phyloP scores from a whole-genome alignment of 2,888 invertebrate species.

The Sylvicola cinctus region DNA sequence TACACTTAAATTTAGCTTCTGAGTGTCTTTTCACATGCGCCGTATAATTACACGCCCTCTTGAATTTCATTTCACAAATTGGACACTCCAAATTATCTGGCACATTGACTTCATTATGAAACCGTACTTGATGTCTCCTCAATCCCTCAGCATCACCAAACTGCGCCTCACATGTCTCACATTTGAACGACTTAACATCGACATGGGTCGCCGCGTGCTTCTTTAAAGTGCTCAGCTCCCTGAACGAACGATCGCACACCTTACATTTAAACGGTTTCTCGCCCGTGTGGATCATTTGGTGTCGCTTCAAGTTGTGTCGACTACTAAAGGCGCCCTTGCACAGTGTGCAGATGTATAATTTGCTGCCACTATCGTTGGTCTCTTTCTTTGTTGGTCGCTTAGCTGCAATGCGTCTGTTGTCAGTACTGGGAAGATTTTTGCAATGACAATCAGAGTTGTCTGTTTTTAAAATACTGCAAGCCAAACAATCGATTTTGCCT shows the following conservation, averaged over 20 bases:
- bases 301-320: slow-evolving; percentile 22
- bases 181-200: slow-evolving; percentile 21
- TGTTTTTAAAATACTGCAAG: slow-evolving; percentile 15
- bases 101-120: too few relatives aligned
- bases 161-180: slow-evolving; percentile 16
- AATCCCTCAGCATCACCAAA: slow-evolving; percentile 17
- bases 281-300: slow-evolving; percentile 24
- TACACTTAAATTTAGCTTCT: too few relatives aligned
- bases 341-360: slow-evolving; percentile 19
- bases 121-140: too few relatives aligned
- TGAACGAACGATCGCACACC: slow-evolving; percentile 21
- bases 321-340: slow-evolving; percentile 23
- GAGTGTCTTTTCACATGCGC: too few relatives aligned
- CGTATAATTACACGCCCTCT: too few relatives aligned
- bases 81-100: too few relatives aligned
- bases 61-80: too few relatives aligned
- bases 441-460: slow-evolving; percentile 17
- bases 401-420: slow-evolving; percentile 4
- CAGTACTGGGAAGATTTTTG: too few relatives aligned
- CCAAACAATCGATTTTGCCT: slow-evolving; percentile 20
- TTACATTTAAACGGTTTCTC: slow-evolving; percentile 22
- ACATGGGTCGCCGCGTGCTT: slow-evolving; percentile 23
- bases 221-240: slow-evolving; percentile 22
- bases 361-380: too few relatives aligned
- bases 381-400: too few relatives aligned